These are phyloP conservation scores for Perognathus longimembris DNA, from an alignment of 2,113 vertebrate species.

Conservation along the genomic window DNA sequence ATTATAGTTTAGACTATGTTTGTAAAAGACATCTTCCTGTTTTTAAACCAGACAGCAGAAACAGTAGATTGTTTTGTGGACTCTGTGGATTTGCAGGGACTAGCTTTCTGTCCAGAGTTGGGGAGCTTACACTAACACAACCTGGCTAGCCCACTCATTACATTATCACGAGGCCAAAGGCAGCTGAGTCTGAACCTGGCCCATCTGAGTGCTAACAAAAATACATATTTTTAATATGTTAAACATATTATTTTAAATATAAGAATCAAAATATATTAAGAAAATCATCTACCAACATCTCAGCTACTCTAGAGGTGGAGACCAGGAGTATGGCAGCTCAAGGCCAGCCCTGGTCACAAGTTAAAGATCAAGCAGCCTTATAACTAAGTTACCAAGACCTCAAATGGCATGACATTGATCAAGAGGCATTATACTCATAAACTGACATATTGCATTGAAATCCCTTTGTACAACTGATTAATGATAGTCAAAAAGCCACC, in stretches of 20 bases:
- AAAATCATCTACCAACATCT: not conserved
- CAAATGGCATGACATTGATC: too few relatives aligned
- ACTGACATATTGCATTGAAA: too few relatives aligned
- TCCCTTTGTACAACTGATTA: too few relatives aligned
- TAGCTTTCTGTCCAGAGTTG: not conserved
- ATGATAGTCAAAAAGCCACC: too few relatives aligned
- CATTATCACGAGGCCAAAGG: not conserved
- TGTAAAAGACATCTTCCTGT: not conserved
- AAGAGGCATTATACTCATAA: too few relatives aligned
- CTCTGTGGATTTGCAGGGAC: not conserved
- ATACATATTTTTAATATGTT: not conserved
- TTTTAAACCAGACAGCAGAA: not conserved
- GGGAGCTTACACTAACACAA: not conserved
- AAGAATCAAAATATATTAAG: not conserved
- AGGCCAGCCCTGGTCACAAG: too few relatives aligned
- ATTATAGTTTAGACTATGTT: not conserved
- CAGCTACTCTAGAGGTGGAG: too few relatives aligned
- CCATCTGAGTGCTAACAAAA: constrained; percentile 11
- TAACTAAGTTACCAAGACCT: too few relatives aligned
- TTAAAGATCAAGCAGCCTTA: too few relatives aligned
- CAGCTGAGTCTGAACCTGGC: not conserved
- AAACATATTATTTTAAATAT: too few relatives aligned
- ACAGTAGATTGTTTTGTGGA: not conserved
- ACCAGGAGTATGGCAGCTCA: too few relatives aligned
- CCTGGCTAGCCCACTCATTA: not conserved